Evolutionary conservation across 2,888 invertebrate species (phyloP).

Genomic region (Calameuta pallipes): DNA sequence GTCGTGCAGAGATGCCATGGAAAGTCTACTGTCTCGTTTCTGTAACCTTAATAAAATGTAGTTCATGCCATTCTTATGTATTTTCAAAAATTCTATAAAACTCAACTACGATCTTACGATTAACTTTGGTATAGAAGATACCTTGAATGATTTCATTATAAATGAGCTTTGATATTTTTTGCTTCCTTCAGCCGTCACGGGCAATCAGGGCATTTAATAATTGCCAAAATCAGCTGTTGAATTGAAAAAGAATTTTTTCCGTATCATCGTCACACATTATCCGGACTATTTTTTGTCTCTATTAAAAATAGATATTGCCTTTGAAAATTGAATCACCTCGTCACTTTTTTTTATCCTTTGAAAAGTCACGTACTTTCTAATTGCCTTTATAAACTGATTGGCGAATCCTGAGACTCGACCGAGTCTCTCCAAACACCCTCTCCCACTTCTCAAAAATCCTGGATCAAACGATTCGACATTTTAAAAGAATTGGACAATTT

Average conservation of each 20-base stretch:
- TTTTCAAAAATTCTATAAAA: neutral
- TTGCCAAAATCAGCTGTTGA: constrained; percentile 52
- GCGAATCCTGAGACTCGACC: neutral
- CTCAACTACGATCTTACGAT: neutral
- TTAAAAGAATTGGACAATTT: neutral
- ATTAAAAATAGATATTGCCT: neutral
- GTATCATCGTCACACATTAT: neutral
- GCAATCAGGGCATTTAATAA: constrained; percentile 55
- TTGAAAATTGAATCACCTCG: neutral
- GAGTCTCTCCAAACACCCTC: too few relatives aligned
- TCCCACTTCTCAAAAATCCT: neutral
- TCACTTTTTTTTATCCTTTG: neutral
- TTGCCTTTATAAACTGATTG: neutral
- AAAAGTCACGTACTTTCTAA: neutral
- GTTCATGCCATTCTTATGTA: too few relatives aligned
- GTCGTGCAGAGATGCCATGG: neutral
- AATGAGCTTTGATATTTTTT: neutral
- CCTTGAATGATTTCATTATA: neutral
- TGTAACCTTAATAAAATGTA: neutral
- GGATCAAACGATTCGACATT: neutral
- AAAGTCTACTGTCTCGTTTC: neutral
- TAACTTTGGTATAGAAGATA: neutral
- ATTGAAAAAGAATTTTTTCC: neutral
- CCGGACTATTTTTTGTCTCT: neutral
- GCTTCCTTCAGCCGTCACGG: constrained; percentile 31